These are phyloP conservation scores for Brachyistius frenatus DNA, from an alignment of 2,113 vertebrate species.

Conservation along the genomic window DNA sequence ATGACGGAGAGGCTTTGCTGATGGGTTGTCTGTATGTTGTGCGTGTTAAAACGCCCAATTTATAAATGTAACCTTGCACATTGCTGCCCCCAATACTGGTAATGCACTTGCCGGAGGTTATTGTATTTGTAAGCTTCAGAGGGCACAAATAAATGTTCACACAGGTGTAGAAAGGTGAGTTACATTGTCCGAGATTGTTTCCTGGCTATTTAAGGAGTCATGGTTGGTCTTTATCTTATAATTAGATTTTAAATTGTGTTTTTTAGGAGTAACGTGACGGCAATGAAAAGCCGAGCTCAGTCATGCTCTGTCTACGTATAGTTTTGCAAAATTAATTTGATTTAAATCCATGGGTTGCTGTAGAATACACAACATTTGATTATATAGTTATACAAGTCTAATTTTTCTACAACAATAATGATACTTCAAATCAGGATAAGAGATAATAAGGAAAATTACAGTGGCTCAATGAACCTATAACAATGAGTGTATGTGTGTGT, in stretches of 20 bases:
- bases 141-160: background rate
- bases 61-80: too few species aligned
- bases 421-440: background rate
- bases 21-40: too few species aligned
- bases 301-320: too few species aligned
- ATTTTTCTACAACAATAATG: background rate
- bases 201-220: background rate
- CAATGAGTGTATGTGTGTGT: constrained; percentile 30
- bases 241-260: background rate
- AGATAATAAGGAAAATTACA: background rate
- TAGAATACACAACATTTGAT: constrained; percentile 1
- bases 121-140: background rate
- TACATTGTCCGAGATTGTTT: background rate
- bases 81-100: background rate
- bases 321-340: too few species aligned
- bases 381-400: background rate
- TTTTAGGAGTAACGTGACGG: background rate
- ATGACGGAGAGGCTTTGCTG: background rate
- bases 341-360: too few species aligned
- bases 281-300: background rate
- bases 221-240: background rate
- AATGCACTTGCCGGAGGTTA: background rate
- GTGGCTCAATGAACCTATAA: background rate
- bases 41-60: too few species aligned
- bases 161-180: background rate